A percentile compares a stretch with the other conserved stretches of the same genome.
phyloP scores from a whole-genome alignment of 2,113 vertebrate genomes.

The Ictalurus furcatus region DNA sequence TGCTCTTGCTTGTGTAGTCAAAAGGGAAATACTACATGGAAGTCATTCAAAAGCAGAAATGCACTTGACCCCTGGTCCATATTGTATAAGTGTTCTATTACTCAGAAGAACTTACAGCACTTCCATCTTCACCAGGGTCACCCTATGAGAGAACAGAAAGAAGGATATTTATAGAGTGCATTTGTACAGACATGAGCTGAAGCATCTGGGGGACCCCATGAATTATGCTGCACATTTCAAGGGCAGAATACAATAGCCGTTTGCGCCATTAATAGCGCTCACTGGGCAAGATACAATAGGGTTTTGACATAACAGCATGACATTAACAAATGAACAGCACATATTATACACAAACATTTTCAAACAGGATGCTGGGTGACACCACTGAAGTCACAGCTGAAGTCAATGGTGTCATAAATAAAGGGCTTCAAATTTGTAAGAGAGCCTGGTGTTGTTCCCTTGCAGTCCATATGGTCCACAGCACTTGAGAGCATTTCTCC shows the following conservation, averaged over 20 bases:
- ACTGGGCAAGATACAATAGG: slow-evolving; percentile 12
- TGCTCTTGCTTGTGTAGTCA: background rate
- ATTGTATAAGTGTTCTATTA: slow-evolving; percentile 24
- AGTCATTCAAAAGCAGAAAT: slow-evolving; percentile 22
- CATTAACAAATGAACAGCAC: background rate
- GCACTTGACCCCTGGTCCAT: slow-evolving; percentile 29
- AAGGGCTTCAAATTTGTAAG: slow-evolving; percentile 7
- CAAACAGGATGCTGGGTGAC: background rate
- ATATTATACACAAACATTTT: background rate
- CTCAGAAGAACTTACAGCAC: slow-evolving; percentile 75
- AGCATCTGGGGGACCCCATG: slow-evolving; percentile 5
- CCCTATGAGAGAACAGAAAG: slow-evolving; percentile 73
- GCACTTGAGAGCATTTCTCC: background rate
- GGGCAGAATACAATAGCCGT: slow-evolving; percentile 34
- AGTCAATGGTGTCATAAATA: slow-evolving; percentile 13
- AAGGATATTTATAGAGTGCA: slow-evolving; percentile 37
- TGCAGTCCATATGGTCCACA: background rate
- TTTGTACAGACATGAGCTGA: slow-evolving; percentile 38
- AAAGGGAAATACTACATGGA: background rate
- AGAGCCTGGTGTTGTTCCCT: slow-evolving; percentile 3
- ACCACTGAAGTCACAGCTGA: background rate
- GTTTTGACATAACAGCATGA: background rate
- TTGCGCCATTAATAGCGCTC: slow-evolving; percentile 31
- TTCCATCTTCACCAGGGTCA: slow-evolving; percentile 91
- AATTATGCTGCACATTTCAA: slow-evolving; percentile 43